A percentile compares a stretch with the other conserved stretches of the same genome.
These are phyloP conservation scores for Campylomormyrus tamandua DNA, from an alignment of 2,113 vertebrate species.

Conservation along the genomic window DNA sequence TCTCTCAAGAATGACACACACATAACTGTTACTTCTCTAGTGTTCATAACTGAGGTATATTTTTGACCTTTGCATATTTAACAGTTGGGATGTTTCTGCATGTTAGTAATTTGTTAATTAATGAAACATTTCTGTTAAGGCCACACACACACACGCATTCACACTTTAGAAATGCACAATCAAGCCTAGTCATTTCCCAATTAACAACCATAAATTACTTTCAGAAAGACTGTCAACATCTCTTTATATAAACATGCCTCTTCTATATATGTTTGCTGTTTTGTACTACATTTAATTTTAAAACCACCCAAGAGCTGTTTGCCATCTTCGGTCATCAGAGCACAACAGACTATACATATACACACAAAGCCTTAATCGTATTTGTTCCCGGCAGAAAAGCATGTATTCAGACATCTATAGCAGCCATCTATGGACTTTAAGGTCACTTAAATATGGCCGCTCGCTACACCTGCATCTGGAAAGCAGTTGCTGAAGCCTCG, in stretches of 20 bases:
- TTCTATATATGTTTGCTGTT: neutral
- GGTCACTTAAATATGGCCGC: constrained; percentile 51
- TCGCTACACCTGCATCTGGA: constrained; percentile 21
- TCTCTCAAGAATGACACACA: constrained; percentile 27
- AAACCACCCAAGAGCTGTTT: neutral
- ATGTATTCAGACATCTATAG: neutral
- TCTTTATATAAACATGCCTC: neutral
- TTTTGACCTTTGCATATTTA: constrained; percentile 55
- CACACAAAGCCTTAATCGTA: neutral
- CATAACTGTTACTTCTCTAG: neutral
- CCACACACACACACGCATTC: neutral
- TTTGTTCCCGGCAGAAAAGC: neutral
- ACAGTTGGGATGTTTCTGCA: constrained; percentile 28
- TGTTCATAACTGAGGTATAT: constrained; percentile 49
- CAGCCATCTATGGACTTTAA: constrained; percentile 27
- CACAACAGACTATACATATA: neutral
- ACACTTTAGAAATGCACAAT: neutral
- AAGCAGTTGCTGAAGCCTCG: neutral
- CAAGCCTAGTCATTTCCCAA: neutral
- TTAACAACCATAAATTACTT: neutral
- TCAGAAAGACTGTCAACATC: neutral
- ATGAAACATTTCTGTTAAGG: neutral
- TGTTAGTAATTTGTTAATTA: constrained; percentile 13
- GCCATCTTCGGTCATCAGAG: neutral
- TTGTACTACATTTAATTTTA: neutral